phyloP scores from a whole-genome alignment of 2,113 vertebrate species.

The Semicossyphus pulcher region DNA sequence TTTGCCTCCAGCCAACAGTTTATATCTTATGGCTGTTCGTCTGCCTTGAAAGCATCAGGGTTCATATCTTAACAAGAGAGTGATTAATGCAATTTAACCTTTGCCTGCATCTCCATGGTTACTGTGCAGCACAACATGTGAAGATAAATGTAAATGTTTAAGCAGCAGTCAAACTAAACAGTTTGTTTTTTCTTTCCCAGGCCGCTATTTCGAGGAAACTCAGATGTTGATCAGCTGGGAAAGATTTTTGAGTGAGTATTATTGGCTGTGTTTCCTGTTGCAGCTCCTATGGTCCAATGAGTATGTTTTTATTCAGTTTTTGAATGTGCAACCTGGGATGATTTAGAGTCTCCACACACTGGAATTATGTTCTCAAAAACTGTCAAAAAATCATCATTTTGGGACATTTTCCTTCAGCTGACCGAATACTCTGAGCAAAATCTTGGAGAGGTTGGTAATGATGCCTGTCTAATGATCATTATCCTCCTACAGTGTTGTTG shows the following conservation, averaged over 20 bases:
- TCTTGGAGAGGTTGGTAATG: neutral
- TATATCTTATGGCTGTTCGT: conserved; percentile 25
- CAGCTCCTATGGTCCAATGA: neutral
- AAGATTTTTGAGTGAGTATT: conserved; percentile 99
- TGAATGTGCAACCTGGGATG: too few relatives aligned
- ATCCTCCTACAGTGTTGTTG: conserved; percentile 87
- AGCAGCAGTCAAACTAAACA: conserved; percentile 22
- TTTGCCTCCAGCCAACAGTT: conserved; percentile 23
- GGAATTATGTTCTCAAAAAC: too few relatives aligned
- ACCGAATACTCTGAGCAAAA: too few relatives aligned
- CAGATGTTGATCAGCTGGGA: conserved; percentile 98
- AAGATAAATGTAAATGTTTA: neutral
- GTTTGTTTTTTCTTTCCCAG: conserved; percentile 80
- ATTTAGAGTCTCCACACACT: too few relatives aligned
- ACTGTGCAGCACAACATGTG: neutral
- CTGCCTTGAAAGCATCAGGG: conserved; percentile 9
- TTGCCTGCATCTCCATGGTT: neutral
- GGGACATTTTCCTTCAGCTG: too few relatives aligned
- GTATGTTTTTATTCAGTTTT: too few relatives aligned
- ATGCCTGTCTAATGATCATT: conserved; percentile 1
- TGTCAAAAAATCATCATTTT: too few relatives aligned
- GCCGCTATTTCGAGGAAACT: conserved; percentile 96
- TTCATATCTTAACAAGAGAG: neutral
- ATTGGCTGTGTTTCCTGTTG: neutral
- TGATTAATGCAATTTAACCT: neutral